A percentile compares a stretch with the other conserved stretches of the same genome.
Evolutionary conservation across 2,888 invertebrate genomes (phyloP).

Genomic region (Platerodrilus igneus): DNA sequence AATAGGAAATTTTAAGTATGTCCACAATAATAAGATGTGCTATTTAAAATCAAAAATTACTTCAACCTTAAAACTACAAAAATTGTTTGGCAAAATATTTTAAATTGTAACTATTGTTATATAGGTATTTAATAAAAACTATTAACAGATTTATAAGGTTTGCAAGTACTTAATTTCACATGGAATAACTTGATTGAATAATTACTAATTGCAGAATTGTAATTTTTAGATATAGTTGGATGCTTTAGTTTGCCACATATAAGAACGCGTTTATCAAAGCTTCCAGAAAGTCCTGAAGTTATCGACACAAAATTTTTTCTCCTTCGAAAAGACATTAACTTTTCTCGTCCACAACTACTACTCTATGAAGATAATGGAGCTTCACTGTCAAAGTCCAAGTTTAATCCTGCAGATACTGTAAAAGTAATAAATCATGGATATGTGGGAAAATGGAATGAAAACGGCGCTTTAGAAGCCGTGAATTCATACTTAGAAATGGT

Average conservation of each 20-base stretch:
- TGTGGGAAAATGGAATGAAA: conserved; percentile 53
- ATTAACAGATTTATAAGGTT: no score
- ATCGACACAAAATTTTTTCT: conserved; percentile 54
- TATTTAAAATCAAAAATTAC: no score
- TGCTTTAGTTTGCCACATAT: conserved; percentile 53
- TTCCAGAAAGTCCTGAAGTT: conserved; percentile 53
- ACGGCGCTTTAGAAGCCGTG: conserved; percentile 46
- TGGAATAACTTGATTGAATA: no score
- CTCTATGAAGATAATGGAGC: conserved; percentile 49
- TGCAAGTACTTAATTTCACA: no score
- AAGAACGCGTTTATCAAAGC: conserved; percentile 51
- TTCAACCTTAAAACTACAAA: no score
- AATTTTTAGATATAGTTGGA: conserved; percentile 56
- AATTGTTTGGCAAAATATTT: no score
- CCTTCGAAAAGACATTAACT: conserved; percentile 46
- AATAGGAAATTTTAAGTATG: no score
- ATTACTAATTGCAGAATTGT: no score
- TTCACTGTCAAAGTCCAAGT: conserved; percentile 48
- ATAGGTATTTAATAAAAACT: no score
- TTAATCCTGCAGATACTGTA: conserved; percentile 46
- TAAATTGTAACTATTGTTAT: no score
- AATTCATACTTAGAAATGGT: conserved; percentile 52
- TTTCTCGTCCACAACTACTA: conserved; percentile 46
- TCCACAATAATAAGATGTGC: no score
- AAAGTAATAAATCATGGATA: conserved; percentile 57